Conservation (phyloP, 2,888 invertebrate species). For the Scaptomyza flava region DNA sequence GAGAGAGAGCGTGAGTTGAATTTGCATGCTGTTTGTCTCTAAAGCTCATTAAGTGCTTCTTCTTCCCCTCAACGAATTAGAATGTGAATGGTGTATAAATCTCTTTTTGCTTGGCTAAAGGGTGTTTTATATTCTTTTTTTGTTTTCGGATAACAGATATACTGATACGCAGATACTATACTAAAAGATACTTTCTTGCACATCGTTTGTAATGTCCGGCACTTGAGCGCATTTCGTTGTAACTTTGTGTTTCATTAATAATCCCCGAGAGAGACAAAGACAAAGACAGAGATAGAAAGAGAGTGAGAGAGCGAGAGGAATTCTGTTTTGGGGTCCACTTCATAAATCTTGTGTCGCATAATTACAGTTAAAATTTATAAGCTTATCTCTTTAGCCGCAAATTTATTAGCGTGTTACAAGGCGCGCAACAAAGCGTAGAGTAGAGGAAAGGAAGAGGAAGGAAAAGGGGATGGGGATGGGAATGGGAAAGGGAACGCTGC, state of each 20-base stretch:
- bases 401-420: constrained; percentile 75
- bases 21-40: constrained; percentile 54
- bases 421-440: constrained; percentile 10
- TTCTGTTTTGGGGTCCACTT: constrained; percentile 32
- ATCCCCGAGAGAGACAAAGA: constrained; percentile 40
- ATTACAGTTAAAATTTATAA: constrained; percentile 81
- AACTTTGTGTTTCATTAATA: constrained; percentile 78
- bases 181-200: constrained; percentile 5
- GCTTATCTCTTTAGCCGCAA: constrained; percentile 81
- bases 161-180: constrained; percentile 12
- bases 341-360: constrained; percentile 80
- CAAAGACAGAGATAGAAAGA: too few species aligned
- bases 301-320: constrained; percentile 7
- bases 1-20: constrained; percentile 8
- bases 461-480: not conserved
- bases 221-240: constrained; percentile 75
- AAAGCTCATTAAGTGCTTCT: constrained; percentile 62
- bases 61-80: constrained; percentile 52
- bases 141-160: not conserved
- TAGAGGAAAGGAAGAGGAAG: not conserved
- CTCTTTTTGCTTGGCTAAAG: constrained; percentile 34
- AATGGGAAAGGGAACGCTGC: constrained; percentile 35
- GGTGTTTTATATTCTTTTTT: constrained; percentile 1
- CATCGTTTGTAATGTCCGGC: constrained; percentile 44
- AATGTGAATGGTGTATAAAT: constrained; percentile 49